Percentiles rank a stretch among this genome's conserved stretches.
These are phyloP conservation scores for Thunnus maccoyii DNA, from an alignment of 2,113 vertebrate genomes.

Conservation along the genomic window DNA sequence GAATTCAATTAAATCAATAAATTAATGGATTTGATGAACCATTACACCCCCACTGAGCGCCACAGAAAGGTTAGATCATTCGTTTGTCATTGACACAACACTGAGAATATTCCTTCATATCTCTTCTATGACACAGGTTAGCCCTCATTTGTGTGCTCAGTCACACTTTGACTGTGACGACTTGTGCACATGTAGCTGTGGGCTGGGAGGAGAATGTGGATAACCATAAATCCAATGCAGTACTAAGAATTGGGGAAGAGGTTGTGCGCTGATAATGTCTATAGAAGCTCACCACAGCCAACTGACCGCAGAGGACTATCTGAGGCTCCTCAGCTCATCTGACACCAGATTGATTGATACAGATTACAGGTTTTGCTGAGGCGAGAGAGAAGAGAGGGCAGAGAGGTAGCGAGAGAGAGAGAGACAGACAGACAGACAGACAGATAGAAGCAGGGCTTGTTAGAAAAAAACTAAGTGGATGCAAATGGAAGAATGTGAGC, in stretches of 20 bases:
- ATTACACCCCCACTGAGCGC: not conserved
- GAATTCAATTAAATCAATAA: too few relatives aligned
- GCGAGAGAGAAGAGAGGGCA: not conserved
- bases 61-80: constrained; percentile 9
- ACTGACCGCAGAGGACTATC: constrained; percentile 35
- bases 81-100: constrained; percentile 24
- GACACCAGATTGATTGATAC: constrained; percentile 56
- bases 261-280: constrained; percentile 46
- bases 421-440: not conserved
- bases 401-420: not conserved
- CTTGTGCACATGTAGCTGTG: constrained; percentile 16
- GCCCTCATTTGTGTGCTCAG: constrained; percentile 51
- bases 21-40: not conserved
- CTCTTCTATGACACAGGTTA: constrained; percentile 5
- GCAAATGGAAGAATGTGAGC: constrained; percentile 40
- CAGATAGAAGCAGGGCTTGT: constrained; percentile 10
- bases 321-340: constrained; percentile 34
- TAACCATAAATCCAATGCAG: constrained; percentile 63
- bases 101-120: constrained; percentile 3
- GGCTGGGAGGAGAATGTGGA: constrained; percentile 29
- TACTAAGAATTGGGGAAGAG: constrained; percentile 30
- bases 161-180: constrained; percentile 27
- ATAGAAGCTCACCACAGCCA: constrained; percentile 42
- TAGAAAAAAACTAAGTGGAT: constrained; percentile 29
- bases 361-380: constrained; percentile 46